Conservation (phyloP, 2,888 invertebrate genomes). For the Scaptomyza flava region DNA sequence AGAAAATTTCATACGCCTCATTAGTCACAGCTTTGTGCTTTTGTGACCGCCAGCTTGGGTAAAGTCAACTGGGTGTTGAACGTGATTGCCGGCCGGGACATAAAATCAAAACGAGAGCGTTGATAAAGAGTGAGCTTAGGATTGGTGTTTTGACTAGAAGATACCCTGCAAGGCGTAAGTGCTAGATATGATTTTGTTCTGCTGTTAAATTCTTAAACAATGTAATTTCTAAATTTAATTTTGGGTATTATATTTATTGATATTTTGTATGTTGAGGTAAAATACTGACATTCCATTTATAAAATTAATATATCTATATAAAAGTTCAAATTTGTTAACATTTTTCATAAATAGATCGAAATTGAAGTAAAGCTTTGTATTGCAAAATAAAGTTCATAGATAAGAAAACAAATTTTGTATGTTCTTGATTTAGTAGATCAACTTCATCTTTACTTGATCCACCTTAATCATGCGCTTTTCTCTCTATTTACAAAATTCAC, state of each 20-base stretch:
- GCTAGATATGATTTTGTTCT: no score
- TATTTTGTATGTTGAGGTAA: no score
- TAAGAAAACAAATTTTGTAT: no score
- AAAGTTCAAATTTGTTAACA: no score
- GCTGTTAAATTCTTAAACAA: no score
- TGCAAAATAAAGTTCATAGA: no score
- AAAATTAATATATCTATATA: no score
- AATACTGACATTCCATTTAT: no score
- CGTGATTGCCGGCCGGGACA: conserved; percentile 39
- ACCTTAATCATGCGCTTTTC: background rate
- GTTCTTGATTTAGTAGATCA: background rate
- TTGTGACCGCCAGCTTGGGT: conserved; percentile 25
- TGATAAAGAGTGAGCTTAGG: background rate
- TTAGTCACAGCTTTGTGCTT: conserved; percentile 32
- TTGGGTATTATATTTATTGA: no score
- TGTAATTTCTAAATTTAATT: no score
- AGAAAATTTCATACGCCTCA: conserved; percentile 29
- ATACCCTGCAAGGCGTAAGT: background rate
- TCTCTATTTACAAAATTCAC: conserved; percentile 32
- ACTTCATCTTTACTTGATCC: background rate
- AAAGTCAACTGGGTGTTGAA: conserved; percentile 34
- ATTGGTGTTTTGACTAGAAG: background rate
- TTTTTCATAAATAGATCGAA: no score
- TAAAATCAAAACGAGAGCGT: conserved; percentile 1
- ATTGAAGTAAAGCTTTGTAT: no score